These are phyloP conservation scores for Astreopora myriophthalma DNA, from an alignment of 64 coral and sea anemone genomes.

Conservation along the genomic window DNA sequence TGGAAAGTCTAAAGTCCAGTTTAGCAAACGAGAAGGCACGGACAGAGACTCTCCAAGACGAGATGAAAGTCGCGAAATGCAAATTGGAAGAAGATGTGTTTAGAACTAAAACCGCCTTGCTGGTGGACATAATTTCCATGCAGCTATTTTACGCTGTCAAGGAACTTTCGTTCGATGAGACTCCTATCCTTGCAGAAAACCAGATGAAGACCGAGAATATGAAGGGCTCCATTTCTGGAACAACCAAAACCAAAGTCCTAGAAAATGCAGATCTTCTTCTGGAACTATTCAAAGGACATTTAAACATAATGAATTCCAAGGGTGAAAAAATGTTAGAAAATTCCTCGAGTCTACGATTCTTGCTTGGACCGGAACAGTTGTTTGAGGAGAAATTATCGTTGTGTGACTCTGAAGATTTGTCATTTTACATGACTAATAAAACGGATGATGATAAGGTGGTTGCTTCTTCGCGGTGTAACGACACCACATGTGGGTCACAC, in stretches of 20 bases:
- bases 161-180: background rate
- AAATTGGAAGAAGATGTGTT: slow-evolving; percentile 51
- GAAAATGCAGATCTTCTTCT: slow-evolving; percentile 44
- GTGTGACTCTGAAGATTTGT: background rate
- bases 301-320: slow-evolving; percentile 22
- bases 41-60: background rate
- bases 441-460: slow-evolving; percentile 91
- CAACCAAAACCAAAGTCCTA: slow-evolving; percentile 37
- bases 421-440: slow-evolving; percentile 67
- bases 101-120: slow-evolving; percentile 50
- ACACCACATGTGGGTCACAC: background rate
- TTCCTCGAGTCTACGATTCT: background rate
- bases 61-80: slow-evolving; percentile 26
- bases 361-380: background rate
- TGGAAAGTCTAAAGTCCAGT: slow-evolving; percentile 49
- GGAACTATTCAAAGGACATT: slow-evolving; percentile 46
- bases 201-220: background rate
- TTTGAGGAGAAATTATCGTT: background rate
- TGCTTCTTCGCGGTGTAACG: slow-evolving; percentile 26
- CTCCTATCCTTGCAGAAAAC: background rate
- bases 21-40: slow-evolving; percentile 22
- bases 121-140: slow-evolving; percentile 81
- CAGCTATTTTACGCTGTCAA: slow-evolving; percentile 81
- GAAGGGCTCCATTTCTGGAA: background rate
- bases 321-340: slow-evolving; percentile 23